Conservation (phyloP, 2,797 vertebrate species). For the Melanogrammus aeglefinus region DNA sequence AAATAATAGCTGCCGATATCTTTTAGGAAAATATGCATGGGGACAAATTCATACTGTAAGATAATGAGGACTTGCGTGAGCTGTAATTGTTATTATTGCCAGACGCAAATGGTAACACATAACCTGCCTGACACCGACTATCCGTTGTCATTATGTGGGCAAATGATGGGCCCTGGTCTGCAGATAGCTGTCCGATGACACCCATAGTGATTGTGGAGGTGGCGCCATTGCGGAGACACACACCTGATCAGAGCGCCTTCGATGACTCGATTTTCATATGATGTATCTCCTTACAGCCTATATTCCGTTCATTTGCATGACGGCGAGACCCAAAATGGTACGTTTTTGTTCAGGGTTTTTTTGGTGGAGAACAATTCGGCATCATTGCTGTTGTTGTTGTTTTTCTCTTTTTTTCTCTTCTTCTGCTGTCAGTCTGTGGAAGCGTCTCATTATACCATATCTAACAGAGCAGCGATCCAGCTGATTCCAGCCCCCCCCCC, state of each 20-base stretch:
- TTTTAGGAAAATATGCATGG: conserved; percentile 57
- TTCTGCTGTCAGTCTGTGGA: conserved; percentile 73
- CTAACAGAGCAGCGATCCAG: conserved; percentile 71
- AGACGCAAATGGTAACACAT: conserved; percentile 80
- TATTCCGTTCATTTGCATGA: conserved; percentile 78
- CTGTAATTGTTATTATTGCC: conserved; percentile 82
- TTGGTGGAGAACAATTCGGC: conserved; percentile 70
- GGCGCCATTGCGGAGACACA: conserved; percentile 58
- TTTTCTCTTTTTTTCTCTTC: conserved; percentile 27
- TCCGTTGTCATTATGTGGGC: conserved; percentile 79
- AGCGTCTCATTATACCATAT: conserved; percentile 78
- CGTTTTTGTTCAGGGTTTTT: conserved; percentile 74
- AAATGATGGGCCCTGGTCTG: conserved; percentile 71
- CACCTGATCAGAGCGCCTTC: conserved; percentile 78
- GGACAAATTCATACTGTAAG: conserved; percentile 59
- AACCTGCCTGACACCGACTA: conserved; percentile 78
- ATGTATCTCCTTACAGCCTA: conserved; percentile 77
- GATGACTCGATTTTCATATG: conserved; percentile 81
- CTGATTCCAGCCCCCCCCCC: conserved; percentile 60
- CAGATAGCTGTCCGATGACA: conserved; percentile 78
- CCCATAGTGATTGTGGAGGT: conserved; percentile 78
- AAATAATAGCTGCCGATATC: conserved; percentile 35
- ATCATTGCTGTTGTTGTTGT: conserved; percentile 41
- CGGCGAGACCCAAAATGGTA: conserved; percentile 71
- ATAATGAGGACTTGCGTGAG: conserved; percentile 77